Base-by-base conservation (phyloP, 1,140 invertebrate species). In the Limonius californicus region DNA sequence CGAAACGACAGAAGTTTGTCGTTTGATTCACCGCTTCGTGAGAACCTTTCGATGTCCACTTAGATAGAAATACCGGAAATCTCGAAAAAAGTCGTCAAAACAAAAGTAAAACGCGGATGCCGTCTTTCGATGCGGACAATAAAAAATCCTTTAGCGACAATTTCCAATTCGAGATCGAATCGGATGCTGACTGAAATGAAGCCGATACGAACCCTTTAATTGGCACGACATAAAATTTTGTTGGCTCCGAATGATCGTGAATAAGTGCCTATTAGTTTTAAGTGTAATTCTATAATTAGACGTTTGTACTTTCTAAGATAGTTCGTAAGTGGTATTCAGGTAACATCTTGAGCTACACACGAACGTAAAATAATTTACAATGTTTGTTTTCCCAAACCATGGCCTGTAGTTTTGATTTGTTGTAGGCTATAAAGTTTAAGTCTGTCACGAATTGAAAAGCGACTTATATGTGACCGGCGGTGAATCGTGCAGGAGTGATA, bases 401-500 rank as follows among this genome's bases (percentile, higher is more conserved):
- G 35, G n/a, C 16, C 16, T 50, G 19, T 50, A 50, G 35, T 50
- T 50, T 50, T 50, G 16, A 50, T 50, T 21, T 50, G 45, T 50
- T 19, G 8, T 21, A 19, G 9, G 45, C 19, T 50, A 45, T 45
- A 21, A 50, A 18, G 16, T 18, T 50, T 50, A 50, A 45, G 6
- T 18, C 8, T 50, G 45, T 50, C 45, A 50, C 16, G 45, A 50
- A 50, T 50, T 18, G 45, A 19, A 50, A 50, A 50, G 8, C 45
- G 45, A 16, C 16, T 50, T 21, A 2, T 50, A 50, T 19, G 16
- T 50, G 16, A 50, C 45, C 45, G 45, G 3, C 16, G 45, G 45
- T 50, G 45, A 50, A 18, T 50, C 45, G 45, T 50, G 45, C 45
- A 50, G 11, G 3, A 50, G n/a, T 50, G 45, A 50, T 50, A 50